Evolutionary conservation across 1,140 invertebrate genomes (phyloP).

Genomic region (Zelostemma sp.): DNA sequence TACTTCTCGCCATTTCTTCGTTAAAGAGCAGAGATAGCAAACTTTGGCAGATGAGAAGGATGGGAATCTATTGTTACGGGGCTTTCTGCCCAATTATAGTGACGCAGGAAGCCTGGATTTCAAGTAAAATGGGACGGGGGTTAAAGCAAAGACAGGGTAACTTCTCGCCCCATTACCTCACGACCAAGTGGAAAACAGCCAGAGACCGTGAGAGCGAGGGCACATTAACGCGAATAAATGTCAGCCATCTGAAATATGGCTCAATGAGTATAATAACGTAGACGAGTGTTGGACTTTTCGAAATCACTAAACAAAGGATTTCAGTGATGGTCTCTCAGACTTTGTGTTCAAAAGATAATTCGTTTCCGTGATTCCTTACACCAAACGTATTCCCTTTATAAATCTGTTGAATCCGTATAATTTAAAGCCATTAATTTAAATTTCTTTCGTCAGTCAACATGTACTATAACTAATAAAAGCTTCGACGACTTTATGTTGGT

Average conservation of each 20-base stretch:
- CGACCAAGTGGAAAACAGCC: constrained; percentile 43
- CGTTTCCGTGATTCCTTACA: not conserved
- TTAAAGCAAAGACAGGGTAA: constrained; percentile 42
- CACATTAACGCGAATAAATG: constrained; percentile 45
- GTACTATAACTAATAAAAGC: too few relatives aligned
- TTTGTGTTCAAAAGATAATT: not conserved
- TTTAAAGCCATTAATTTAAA: too few relatives aligned
- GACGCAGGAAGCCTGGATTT: constrained; percentile 42
- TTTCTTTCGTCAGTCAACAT: too few relatives aligned
- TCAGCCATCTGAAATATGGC: constrained; percentile 30
- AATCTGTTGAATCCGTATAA: too few relatives aligned
- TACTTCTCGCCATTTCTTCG: constrained; percentile 36
- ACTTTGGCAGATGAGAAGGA: constrained; percentile 26
- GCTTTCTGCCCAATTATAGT: constrained; percentile 44
- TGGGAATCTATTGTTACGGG: constrained; percentile 43
- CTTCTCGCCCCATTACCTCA: constrained; percentile 43
- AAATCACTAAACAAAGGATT: not conserved
- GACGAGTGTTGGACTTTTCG: constrained; percentile 18
- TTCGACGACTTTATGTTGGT: too few relatives aligned
- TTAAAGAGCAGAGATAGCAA: constrained; percentile 35
- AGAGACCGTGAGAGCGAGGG: constrained; percentile 35
- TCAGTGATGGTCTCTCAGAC: not conserved
- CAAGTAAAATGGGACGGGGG: constrained; percentile 29
- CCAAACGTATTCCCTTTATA: too few relatives aligned
- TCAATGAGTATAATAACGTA: constrained; percentile 31